Evolutionary conservation across 2,797 vertebrate species (phyloP), one percentile per base, ranked within the genome.

Genomic region (Enteromius mattozi): DNA sequence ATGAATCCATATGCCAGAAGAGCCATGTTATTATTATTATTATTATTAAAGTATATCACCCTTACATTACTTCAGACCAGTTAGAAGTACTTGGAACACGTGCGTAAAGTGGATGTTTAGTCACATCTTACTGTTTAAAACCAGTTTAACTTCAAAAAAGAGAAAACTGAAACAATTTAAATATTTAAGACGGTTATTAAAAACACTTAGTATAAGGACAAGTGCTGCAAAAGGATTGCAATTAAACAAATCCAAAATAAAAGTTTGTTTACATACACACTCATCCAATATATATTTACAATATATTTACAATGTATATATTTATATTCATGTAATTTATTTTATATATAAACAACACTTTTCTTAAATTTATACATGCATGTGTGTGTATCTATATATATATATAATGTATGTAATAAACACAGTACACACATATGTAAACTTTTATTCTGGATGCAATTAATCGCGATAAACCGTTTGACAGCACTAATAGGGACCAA

Each of bases 1-100:
- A 88, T 83, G 70, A 13, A 68, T 80, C 59, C 76, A 81, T 86
- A 77, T 80, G 76, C 61, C 69, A 81, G 47, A 37, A 80, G 75
- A 70, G 72, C 63, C 78, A 65, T 76, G 16, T 85, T 81, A 69
- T 75, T 88, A 78, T 27, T 27, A 40, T 24, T 45, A 45, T 69
- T 13, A 37, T 37, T 37, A 37, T 37, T 37, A 27, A 27, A 27
- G 27, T 27, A 45, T 45, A 45, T 14, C 72, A 37, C 49, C 6
- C 8, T 54, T 12, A 75, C 54, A 17, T 75, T 75, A 13, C 30
- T n/a, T 12, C 19, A 54, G 6, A 35, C 19, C 5, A 21, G 17
- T 75, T 35, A 54, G 19, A 75, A n/a, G 54, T 3, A 37, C 12
- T 75, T 35, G 4, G 35, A 7, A 63, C 51, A 61, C 0, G 1